A percentile compares a stretch with the other conserved stretches of the same genome.
Conservation (phyloP, 2,797 vertebrate species). For the Numenius phaeopus region DNA sequence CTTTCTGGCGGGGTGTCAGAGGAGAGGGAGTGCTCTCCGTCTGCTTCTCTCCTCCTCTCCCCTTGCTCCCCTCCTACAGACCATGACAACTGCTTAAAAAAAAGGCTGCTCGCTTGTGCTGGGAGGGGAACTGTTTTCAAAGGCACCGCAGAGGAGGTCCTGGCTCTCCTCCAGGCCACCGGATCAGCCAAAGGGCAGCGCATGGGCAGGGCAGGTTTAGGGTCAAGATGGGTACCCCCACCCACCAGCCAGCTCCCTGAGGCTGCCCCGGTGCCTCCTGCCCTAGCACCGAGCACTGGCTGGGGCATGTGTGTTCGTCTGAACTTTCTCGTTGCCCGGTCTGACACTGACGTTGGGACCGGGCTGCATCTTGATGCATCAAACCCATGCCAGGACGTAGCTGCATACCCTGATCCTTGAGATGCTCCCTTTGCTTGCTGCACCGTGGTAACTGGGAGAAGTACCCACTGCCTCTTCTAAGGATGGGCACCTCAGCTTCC, state of each 20-base stretch:
- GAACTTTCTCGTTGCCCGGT: neutral
- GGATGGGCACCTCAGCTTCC: rapidly evolving
- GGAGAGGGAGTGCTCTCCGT: conserved; percentile 39
- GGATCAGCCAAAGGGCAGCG: conserved; percentile 72
- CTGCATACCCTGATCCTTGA: rapidly evolving
- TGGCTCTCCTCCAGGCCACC: conserved; percentile 73
- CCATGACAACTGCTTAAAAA: neutral
- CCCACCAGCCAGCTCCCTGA: neutral
- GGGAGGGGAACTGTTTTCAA: conserved; percentile 58
- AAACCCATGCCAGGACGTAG: neutral
- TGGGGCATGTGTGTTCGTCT: rapidly evolving
- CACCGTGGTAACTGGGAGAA: rapidly evolving
- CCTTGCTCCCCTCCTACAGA: neutral
- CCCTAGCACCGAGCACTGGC: rapidly evolving
- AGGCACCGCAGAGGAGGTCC: neutral
- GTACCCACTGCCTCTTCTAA: neutral
- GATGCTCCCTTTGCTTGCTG: neutral
- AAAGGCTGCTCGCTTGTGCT: neutral
- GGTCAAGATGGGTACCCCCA: neutral
- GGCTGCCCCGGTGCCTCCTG: neutral
- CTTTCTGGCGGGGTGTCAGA: conserved; percentile 61
- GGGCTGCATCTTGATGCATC: neutral
- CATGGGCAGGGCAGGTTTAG: conserved; percentile 19
- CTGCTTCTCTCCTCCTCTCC: neutral
- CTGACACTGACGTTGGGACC: rapidly evolving